phyloP scores from a whole-genome alignment of 2,113 vertebrate species.

The Rhynchomys soricoides region DNA sequence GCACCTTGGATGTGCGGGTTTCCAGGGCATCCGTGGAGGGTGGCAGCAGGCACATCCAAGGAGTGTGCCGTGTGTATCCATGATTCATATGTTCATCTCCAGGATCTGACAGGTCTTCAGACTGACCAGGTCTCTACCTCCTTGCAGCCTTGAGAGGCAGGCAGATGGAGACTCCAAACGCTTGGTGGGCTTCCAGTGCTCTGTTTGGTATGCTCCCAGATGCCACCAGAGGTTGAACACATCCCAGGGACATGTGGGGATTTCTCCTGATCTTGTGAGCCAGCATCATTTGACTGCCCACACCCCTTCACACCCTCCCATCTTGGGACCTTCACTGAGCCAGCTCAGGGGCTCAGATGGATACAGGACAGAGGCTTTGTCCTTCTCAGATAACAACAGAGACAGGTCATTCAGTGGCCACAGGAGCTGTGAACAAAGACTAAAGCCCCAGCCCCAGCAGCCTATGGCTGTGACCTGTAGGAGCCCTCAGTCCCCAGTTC shows the following conservation, averaged over 20 bases:
- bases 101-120: background rate
- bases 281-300: background rate
- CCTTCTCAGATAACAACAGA: background rate
- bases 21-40: accelerated
- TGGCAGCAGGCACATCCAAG: accelerated
- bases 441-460: background rate
- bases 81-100: background rate
- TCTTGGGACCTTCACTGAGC: background rate
- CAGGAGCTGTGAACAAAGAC: background rate
- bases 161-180: background rate
- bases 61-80: background rate
- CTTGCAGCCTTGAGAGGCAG: background rate
- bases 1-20: background rate
- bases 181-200: background rate
- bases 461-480: background rate
- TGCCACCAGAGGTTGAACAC: background rate
- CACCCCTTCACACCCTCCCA: background rate
- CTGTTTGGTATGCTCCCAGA: background rate
- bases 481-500: background rate
- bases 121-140: background rate
- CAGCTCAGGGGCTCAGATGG: background rate
- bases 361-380: background rate
- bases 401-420: background rate
- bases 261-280: background rate
- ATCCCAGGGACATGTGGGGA: background rate